These are phyloP conservation scores for Acipenser ruthenus DNA, from an alignment of 2,797 vertebrate genomes.

Conservation along the genomic window DNA sequence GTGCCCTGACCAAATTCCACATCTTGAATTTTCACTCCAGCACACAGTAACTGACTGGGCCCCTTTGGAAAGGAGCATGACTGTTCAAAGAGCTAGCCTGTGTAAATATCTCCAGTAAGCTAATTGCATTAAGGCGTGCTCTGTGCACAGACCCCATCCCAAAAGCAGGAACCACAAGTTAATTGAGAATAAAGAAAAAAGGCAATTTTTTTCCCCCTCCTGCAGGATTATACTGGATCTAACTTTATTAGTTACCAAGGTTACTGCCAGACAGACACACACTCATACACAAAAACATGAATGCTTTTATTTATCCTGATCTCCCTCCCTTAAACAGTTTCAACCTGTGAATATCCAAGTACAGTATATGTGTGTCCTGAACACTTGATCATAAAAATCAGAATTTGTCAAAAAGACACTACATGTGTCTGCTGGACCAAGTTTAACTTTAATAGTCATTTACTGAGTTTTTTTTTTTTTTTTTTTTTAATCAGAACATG, in stretches of 20 bases:
- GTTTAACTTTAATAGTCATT: too few relatives aligned
- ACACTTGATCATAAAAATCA: too few relatives aligned
- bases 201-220: not conserved
- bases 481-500: too few relatives aligned
- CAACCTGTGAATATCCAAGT: too few relatives aligned
- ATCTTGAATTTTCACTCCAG: conserved; percentile 15
- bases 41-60: not conserved
- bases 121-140: conserved; percentile 12
- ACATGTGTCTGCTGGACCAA: too few relatives aligned
- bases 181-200: not conserved
- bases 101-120: conserved; percentile 8
- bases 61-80: conserved; percentile 2
- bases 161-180: conserved; percentile 2
- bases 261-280: not conserved
- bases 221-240: not conserved
- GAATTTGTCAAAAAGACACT: too few relatives aligned
- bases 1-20: conserved; percentile 13
- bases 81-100: conserved; percentile 5
- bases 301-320: too few relatives aligned
- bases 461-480: too few relatives aligned
- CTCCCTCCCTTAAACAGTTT: too few relatives aligned
- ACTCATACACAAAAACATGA: not conserved
- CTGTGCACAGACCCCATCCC: conserved; percentile 4
- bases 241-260: not conserved
- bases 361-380: too few relatives aligned